A percentile compares a stretch with the other conserved stretches of the same genome.
These are phyloP conservation scores for Dipodomys ordii DNA, from an alignment of 2,113 vertebrate genomes.

Conservation along the genomic window DNA sequence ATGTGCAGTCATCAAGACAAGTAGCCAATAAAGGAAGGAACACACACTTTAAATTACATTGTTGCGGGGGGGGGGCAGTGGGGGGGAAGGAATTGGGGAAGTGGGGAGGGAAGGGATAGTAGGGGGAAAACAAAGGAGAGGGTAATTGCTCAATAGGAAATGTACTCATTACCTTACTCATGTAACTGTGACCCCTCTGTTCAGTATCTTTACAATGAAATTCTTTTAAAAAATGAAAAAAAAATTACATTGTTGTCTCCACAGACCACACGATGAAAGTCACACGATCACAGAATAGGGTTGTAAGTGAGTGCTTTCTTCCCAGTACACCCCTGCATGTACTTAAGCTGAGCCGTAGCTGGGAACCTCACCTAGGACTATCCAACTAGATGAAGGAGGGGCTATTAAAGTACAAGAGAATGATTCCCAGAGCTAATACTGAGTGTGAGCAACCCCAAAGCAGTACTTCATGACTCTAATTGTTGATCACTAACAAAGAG, in stretches of 20 bases:
- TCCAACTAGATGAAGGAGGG: neutral
- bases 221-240: no score
- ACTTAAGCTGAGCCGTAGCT: neutral
- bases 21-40: neutral
- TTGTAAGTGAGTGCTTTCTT: neutral
- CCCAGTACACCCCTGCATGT: no score
- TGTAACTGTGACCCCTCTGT: no score
- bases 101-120: no score
- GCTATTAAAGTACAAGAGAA: neutral
- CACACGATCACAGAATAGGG: no score
- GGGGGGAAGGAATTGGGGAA: no score
- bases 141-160: no score
- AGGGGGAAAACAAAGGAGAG: no score
- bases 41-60: neutral
- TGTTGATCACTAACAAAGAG: conserved; percentile 12
- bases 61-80: no score
- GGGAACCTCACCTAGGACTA: neutral
- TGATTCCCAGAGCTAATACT: neutral
- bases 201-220: no score
- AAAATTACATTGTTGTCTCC: neutral
- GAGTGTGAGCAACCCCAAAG: conserved; percentile 43
- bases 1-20: neutral
- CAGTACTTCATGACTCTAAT: conserved; percentile 13
- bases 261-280: no score
- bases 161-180: no score